Evolutionary conservation across 2,797 vertebrate genomes (phyloP).

Genomic region (Onychomys leucogaster): DNA sequence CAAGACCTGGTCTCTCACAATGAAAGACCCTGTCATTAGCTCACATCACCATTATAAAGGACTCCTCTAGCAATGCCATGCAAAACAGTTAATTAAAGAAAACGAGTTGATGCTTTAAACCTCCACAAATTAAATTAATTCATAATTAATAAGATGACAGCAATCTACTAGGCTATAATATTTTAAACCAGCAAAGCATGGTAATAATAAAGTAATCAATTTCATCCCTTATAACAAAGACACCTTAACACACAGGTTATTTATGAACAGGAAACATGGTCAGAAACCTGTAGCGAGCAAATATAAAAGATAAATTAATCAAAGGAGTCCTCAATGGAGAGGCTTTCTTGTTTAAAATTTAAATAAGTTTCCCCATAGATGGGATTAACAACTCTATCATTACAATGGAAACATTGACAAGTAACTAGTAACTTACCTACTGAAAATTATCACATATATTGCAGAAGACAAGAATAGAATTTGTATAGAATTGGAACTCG

Average conservation of each 20-base stretch:
- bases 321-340: not conserved
- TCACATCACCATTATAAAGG: constrained; percentile 49
- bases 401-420: constrained; percentile 61
- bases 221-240: constrained; percentile 65
- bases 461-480: not conserved
- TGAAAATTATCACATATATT: constrained; percentile 40
- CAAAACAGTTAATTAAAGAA: constrained; percentile 78
- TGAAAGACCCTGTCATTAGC: constrained; percentile 32
- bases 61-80: constrained; percentile 47
- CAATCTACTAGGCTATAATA: constrained; percentile 69
- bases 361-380: constrained; percentile 15
- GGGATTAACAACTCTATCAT: not conserved
- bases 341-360: constrained; percentile 50
- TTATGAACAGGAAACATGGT: constrained; percentile 59
- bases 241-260: constrained; percentile 55
- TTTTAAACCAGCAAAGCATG: constrained; percentile 77
- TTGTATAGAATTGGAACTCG: constrained; percentile 23
- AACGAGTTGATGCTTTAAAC: constrained; percentile 66
- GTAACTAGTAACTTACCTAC: constrained; percentile 22
- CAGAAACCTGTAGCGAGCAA: constrained; percentile 38
- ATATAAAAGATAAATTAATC: constrained; percentile 41
- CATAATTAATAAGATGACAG: constrained; percentile 73
- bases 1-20: constrained; percentile 4
- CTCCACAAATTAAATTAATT: constrained; percentile 75
- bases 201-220: constrained; percentile 74